Conservation (phyloP, 2,113 vertebrate genomes). For the Podarcis muralis region DNA sequence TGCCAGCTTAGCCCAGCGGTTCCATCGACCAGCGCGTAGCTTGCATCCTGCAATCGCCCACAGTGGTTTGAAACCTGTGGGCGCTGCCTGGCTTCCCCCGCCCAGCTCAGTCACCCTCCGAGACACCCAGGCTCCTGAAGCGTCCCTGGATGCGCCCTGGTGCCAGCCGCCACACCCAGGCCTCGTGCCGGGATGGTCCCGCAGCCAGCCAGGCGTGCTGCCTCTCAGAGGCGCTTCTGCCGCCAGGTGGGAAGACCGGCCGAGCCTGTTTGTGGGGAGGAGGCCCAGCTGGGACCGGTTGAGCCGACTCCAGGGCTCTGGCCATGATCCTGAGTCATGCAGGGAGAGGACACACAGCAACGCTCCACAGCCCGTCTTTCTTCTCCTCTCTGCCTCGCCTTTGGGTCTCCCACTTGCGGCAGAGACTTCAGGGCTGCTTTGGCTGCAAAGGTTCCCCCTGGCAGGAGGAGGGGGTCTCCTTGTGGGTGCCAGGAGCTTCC, state of each 20-base stretch:
- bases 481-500: too few species aligned
- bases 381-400: too few species aligned
- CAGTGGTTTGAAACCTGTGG: too few species aligned
- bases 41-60: too few species aligned
- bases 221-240: not conserved
- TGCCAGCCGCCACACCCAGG: not conserved
- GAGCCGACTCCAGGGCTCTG: too few species aligned
- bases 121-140: not conserved
- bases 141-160: not conserved
- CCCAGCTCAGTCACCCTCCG: not conserved
- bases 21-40: too few species aligned
- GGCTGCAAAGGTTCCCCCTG: too few species aligned
- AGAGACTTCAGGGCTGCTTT: not conserved
- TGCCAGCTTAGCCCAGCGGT: too few species aligned
- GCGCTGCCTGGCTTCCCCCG: not conserved
- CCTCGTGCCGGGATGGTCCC: not conserved
- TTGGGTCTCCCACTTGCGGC: not conserved
- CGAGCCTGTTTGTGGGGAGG: not conserved
- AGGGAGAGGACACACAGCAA: not conserved
- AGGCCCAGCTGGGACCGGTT: not conserved
- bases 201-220: not conserved
- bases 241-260: not conserved
- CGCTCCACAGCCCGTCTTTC: not conserved
- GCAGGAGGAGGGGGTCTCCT: too few species aligned
- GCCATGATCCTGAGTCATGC: not conserved